phyloP scores from a whole-genome alignment of 2,888 invertebrate species.

The Azorinus chamasolen region DNA sequence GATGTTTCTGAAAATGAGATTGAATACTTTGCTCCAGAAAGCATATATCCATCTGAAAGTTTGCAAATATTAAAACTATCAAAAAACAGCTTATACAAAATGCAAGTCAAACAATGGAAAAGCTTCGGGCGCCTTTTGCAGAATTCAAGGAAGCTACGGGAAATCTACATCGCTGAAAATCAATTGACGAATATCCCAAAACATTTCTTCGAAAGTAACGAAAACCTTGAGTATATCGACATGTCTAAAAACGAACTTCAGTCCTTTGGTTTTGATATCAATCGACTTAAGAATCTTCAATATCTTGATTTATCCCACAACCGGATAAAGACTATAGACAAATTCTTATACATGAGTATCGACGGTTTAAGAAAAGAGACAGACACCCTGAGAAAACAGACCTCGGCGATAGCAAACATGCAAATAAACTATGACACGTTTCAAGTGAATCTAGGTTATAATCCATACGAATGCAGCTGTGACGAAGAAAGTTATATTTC shows the following conservation, averaged over 20 bases:
- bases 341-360: neutral
- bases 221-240: constrained; percentile 1
- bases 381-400: too few relatives aligned
- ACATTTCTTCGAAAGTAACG: constrained; percentile 13
- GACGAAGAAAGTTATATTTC: neutral
- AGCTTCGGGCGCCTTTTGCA: constrained; percentile 7
- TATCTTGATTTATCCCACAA: constrained; percentile 15
- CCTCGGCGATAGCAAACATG: too few relatives aligned
- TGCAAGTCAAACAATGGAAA: neutral
- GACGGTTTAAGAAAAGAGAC: neutral
- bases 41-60: neutral
- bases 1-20: constrained; percentile 19
- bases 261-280: constrained; percentile 9
- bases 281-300: constrained; percentile 8
- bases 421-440: neutral
- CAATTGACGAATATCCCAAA: constrained; percentile 3
- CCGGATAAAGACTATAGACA: neutral
- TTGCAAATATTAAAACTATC: constrained; percentile 14
- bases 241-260: constrained; percentile 8
- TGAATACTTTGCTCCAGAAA: constrained; percentile 17
- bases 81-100: constrained; percentile 3
- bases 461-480: constrained; percentile 16
- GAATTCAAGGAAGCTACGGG: neutral
- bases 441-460: constrained; percentile 1
- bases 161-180: constrained; percentile 13